These are phyloP conservation scores for Chaetorhynchus papuensis DNA, from an alignment of 2,113 vertebrate species.

Conservation along the genomic window DNA sequence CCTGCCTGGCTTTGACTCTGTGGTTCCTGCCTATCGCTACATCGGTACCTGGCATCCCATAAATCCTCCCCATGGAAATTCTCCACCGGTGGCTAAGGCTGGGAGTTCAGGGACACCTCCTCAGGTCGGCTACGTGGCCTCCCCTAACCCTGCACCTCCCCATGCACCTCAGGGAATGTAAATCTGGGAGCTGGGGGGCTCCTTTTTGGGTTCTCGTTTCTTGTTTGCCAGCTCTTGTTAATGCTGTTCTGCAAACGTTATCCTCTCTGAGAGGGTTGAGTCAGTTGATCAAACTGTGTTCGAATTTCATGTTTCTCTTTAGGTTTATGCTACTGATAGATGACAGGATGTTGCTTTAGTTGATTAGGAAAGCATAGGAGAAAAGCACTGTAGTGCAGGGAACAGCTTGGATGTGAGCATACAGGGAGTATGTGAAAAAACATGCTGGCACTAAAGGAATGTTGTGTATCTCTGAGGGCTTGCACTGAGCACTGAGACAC, in stretches of 20 bases:
- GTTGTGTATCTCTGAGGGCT: not conserved
- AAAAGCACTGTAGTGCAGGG: not conserved
- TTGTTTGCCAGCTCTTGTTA: not conserved
- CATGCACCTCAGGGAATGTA: conserved; percentile 80
- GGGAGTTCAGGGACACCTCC: conserved; percentile 70
- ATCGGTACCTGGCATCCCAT: conserved; percentile 75
- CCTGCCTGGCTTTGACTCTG: conserved; percentile 79
- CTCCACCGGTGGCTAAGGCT: conserved; percentile 56
- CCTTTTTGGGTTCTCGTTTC: not conserved
- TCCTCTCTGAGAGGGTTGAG: not conserved
- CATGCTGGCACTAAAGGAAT: not conserved
- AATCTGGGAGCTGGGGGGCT: not conserved
- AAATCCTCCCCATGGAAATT: conserved; percentile 52
- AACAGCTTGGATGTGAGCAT: not conserved
- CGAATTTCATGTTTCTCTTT: not conserved
- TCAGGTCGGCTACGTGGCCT: conserved; percentile 74
- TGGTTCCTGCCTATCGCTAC: conserved; percentile 72
- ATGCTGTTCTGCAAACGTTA: not conserved
- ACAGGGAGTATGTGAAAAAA: not conserved
- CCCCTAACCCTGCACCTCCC: conserved; percentile 74
- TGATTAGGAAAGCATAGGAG: not conserved
- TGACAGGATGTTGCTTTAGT: not conserved
- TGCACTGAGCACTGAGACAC: not conserved
- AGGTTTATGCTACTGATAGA: conserved; percentile 28
- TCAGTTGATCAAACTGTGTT: not conserved